Percentiles rank a stretch among this genome's conserved stretches.
These are phyloP conservation scores for Galerucella pusilla DNA, from an alignment of 2,888 invertebrate species.

Conservation along the genomic window DNA sequence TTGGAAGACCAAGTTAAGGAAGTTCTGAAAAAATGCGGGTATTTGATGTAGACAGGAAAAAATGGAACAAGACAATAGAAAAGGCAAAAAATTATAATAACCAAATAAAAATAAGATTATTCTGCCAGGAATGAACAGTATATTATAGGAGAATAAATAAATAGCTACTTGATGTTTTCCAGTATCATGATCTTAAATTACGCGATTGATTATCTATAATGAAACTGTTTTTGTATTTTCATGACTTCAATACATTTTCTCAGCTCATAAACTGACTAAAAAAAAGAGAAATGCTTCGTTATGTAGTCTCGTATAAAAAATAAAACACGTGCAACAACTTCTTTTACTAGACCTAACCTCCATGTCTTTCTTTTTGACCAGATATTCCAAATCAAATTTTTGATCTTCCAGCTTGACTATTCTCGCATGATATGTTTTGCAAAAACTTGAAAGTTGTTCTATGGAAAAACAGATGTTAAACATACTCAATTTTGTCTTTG, in stretches of 20 bases:
- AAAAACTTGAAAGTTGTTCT: slow-evolving; percentile 81
- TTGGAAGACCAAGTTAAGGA: no score
- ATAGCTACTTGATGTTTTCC: no score
- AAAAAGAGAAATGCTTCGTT: slow-evolving; percentile 27
- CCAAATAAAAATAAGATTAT: no score
- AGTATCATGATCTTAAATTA: no score
- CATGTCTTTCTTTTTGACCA: slow-evolving; percentile 98
- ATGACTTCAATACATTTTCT: slow-evolving; percentile 23
- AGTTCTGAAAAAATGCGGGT: no score
- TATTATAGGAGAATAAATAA: no score
- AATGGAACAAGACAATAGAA: no score
- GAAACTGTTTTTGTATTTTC: not conserved
- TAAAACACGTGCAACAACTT: slow-evolving; percentile 33
- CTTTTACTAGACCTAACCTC: slow-evolving; percentile 79
- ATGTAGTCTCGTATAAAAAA: slow-evolving; percentile 27
- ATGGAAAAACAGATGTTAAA: slow-evolving; percentile 48
- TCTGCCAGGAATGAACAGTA: no score
- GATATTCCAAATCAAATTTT: slow-evolving; percentile 98
- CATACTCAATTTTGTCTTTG: not conserved
- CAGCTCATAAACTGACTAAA: slow-evolving; percentile 4
- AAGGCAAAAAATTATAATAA: no score
- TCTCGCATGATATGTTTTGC: slow-evolving; percentile 89
- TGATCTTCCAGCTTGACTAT: slow-evolving; percentile 89
- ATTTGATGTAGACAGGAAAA: no score
- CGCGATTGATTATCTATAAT: not conserved